Conservation (phyloP, 2,888 invertebrate species). For the Erpobdella octoculata region DNA sequence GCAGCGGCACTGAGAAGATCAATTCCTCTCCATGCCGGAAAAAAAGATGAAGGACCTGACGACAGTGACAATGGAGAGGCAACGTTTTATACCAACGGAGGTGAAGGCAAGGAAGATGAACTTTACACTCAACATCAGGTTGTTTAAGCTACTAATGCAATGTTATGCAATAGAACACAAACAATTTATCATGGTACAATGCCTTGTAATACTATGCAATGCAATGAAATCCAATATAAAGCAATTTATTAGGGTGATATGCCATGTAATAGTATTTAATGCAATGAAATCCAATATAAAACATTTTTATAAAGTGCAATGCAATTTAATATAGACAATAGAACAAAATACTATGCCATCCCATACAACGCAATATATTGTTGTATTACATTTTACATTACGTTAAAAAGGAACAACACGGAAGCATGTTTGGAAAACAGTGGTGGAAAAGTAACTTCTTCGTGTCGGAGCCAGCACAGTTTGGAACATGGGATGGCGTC, state of each 20-base stretch:
- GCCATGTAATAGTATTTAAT: too few relatives aligned
- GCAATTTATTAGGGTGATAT: too few relatives aligned
- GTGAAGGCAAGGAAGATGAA: not conserved
- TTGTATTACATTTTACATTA: not conserved
- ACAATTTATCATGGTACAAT: not conserved
- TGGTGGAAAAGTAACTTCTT: conserved; percentile 97
- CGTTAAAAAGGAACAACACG: not conserved
- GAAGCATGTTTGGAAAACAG: not conserved
- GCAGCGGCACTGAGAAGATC: not conserved
- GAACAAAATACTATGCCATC: not conserved
- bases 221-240: too few relatives aligned
- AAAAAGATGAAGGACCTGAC: not conserved
- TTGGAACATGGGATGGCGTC: conserved; percentile 96
- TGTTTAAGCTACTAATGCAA: not conserved
- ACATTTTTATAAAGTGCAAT: not conserved
- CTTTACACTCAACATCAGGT: not conserved
- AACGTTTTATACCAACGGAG: not conserved
- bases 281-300: too few relatives aligned
- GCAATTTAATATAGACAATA: not conserved
- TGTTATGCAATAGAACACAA: not conserved
- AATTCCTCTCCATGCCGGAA: not conserved
- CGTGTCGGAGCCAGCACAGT: conserved; percentile 85
- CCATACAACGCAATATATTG: not conserved
- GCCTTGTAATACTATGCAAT: not conserved
- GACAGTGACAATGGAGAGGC: not conserved